phyloP scores from a whole-genome alignment of 2,113 vertebrate genomes.

The Sciurus niger region DNA sequence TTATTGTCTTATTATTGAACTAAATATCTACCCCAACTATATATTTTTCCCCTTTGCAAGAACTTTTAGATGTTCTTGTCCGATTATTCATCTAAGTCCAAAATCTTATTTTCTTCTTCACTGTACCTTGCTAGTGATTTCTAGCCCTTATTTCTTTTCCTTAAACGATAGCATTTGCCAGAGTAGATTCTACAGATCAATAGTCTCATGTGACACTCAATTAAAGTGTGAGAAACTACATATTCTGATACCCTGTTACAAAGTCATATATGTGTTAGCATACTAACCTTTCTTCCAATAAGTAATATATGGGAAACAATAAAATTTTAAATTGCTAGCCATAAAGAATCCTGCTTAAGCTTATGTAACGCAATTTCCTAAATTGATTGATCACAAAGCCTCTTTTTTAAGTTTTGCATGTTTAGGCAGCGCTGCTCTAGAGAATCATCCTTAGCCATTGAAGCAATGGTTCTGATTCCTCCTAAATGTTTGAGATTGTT shows the following conservation, averaged over 20 bases:
- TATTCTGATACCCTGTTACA: constrained; percentile 19
- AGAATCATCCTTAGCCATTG: constrained; percentile 27
- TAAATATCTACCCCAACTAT: constrained; percentile 19
- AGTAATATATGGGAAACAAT: too few relatives aligned
- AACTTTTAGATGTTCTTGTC: constrained; percentile 23
- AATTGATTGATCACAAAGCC: background rate
- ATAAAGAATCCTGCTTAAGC: background rate
- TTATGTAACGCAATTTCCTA: background rate
- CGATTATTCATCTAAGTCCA: constrained; percentile 52
- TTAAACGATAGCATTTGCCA: constrained; percentile 23
- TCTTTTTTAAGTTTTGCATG: background rate
- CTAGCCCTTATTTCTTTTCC: constrained; percentile 4
- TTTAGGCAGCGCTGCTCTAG: background rate
- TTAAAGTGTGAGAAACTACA: background rate
- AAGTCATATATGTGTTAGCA: background rate
- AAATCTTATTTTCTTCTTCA: constrained; percentile 17
- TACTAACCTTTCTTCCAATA: background rate
- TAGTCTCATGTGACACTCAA: background rate
- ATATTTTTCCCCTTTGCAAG: background rate
- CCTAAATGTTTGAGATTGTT: constrained; percentile 14
- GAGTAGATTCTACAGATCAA: background rate
- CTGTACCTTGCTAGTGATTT: constrained; percentile 18
- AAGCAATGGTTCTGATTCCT: constrained; percentile 30
- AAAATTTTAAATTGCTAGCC: constrained; percentile 16
- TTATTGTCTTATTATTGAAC: constrained; percentile 4